A percentile compares a stretch with the other conserved stretches of the same genome.
Evolutionary conservation across 23 tunicate species (phyloP).

Genomic region (Ascidia mentula): DNA sequence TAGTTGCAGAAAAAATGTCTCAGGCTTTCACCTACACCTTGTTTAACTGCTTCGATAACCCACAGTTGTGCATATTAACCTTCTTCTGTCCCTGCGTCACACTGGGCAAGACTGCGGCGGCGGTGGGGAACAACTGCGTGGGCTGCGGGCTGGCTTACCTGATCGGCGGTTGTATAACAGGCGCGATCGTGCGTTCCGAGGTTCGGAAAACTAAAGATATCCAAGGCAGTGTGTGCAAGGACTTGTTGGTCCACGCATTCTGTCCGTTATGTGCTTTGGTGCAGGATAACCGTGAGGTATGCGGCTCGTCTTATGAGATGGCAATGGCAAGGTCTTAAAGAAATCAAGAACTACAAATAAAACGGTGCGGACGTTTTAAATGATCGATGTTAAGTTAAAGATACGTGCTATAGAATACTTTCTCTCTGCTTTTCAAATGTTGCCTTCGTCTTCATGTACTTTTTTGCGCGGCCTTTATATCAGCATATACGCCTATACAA

Average conservation of each 20-base stretch:
- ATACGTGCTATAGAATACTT: no score
- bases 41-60: slow-evolving; percentile 54
- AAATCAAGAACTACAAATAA: no score
- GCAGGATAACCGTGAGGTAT: slow-evolving; percentile 60
- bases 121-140: slow-evolving; percentile 48
- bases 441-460: no score
- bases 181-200: slow-evolving; percentile 44
- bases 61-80: slow-evolving; percentile 39
- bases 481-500: no score
- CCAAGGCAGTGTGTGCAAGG: slow-evolving; percentile 29
- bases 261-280: slow-evolving; percentile 66
- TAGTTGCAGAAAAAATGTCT: neutral
- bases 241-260: slow-evolving; percentile 34
- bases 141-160: slow-evolving; percentile 52
- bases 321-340: slow-evolving; percentile 22
- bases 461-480: no score
- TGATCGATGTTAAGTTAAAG: no score
- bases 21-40: slow-evolving; percentile 18
- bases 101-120: slow-evolving; percentile 57
- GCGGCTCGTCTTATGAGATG: slow-evolving; percentile 14
- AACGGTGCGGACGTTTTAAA: no score
- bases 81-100: slow-evolving; percentile 59
- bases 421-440: no score
- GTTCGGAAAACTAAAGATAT: slow-evolving; percentile 50
- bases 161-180: slow-evolving; percentile 53